Conservation (phyloP, 2,888 invertebrate species). For the Lasioglossum malachurum region DNA sequence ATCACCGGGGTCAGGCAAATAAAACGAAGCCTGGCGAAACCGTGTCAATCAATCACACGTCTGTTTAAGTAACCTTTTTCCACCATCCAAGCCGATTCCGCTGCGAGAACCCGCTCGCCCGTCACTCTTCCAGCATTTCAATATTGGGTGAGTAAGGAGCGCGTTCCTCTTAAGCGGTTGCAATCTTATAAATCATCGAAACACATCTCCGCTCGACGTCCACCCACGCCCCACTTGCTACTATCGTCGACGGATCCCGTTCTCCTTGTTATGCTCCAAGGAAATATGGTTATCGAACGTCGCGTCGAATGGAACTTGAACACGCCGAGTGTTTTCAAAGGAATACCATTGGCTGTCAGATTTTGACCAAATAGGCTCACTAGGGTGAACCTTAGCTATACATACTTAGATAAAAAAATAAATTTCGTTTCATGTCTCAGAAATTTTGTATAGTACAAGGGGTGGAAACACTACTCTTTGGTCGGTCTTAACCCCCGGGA, state of each 20-base stretch:
- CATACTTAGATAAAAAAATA: not conserved
- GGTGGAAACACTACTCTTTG: not conserved
- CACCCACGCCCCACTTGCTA: not conserved
- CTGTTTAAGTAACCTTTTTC: constrained; percentile 1
- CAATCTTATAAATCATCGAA: constrained; percentile 38
- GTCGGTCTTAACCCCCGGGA: not conserved
- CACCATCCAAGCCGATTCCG: not conserved
- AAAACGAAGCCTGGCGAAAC: not conserved
- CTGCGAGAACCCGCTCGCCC: not conserved
- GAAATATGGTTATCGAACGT: constrained; percentile 10
- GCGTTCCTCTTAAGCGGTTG: constrained; percentile 1
- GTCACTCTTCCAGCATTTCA: not conserved
- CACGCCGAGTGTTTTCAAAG: not conserved
- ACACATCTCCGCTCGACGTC: not conserved
- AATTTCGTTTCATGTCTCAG: not conserved
- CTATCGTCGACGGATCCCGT: not conserved
- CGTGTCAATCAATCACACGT: constrained; percentile 21
- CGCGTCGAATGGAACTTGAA: not conserved
- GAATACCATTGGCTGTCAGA: not conserved
- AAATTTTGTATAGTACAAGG: not conserved
- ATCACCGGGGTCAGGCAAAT: not conserved
- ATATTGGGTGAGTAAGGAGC: not conserved
- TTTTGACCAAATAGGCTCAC: not conserved
- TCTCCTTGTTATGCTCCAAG: not conserved
- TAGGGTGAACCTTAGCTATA: too few relatives aligned